Percentiles rank a stretch among this genome's conserved stretches.
These are phyloP conservation scores for Mesochorus sp. DNA, from an alignment of 2,888 invertebrate genomes.

Conservation along the genomic window DNA sequence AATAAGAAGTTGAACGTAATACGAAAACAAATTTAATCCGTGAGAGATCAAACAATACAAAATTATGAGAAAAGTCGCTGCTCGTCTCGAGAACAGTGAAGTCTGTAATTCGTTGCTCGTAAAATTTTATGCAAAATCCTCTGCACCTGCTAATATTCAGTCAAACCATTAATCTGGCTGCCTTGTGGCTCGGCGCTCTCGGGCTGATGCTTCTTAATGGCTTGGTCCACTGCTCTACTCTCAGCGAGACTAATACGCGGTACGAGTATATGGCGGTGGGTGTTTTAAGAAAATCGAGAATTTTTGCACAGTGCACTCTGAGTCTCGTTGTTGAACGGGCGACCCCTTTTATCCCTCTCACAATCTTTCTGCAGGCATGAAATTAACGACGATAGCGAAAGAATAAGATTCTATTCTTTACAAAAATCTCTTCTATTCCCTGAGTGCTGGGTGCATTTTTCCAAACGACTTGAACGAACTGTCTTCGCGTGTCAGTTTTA, in stretches of 20 bases:
- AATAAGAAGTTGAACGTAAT: no score
- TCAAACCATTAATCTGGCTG: conserved; percentile 51
- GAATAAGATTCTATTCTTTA: not conserved
- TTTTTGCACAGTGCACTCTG: conserved; percentile 7
- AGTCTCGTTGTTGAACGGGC: not conserved
- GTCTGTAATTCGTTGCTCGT: conserved; percentile 20
- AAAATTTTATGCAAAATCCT: conserved; percentile 34
- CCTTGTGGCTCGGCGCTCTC: conserved; percentile 22
- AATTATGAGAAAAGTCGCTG: not conserved
- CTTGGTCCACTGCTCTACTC: conserved; percentile 41
- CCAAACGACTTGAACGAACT: conserved; percentile 21
- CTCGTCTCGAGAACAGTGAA: conserved; percentile 20
- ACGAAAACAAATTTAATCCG: no score
- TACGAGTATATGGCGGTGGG: no score
- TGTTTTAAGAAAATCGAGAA: conserved; percentile 17
- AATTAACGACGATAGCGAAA: conserved; percentile 17
- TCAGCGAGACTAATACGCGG: conserved; percentile 22
- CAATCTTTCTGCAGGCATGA: conserved; percentile 14
- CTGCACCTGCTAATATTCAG: conserved; percentile 48
- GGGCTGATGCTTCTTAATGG: conserved; percentile 36
- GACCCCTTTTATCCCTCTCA: conserved; percentile 19
- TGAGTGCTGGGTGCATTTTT: conserved; percentile 10
- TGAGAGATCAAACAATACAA: not conserved
- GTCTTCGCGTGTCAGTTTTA: conserved; percentile 42
- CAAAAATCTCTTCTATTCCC: not conserved